Percentiles rank a stretch among this genome's conserved stretches.
Conservation (phyloP, 2,113 vertebrate species). For the Eira barbara region DNA sequence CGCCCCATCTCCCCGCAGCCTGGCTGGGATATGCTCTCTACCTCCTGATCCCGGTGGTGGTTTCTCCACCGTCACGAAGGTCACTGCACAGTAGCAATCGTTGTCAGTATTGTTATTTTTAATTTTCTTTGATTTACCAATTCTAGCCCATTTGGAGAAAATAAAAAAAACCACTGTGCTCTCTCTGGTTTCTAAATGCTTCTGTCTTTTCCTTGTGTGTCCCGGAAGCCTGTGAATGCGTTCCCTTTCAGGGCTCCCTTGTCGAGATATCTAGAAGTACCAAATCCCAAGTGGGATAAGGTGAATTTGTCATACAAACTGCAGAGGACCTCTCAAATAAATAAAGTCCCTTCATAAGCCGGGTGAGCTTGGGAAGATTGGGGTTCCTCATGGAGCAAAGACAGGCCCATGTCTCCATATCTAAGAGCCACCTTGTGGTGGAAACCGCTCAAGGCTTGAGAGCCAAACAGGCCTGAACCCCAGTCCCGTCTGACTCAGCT, state of each 20-base stretch:
- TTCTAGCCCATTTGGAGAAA: background rate
- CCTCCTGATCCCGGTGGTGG: background rate
- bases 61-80: fast-evolving
- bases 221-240: fast-evolving
- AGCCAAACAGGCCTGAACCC: background rate
- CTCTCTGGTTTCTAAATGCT: background rate
- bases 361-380: fast-evolving
- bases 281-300: background rate
- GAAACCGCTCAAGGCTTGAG: background rate
- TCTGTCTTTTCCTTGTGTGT: background rate
- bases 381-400: background rate
- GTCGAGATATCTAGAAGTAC: fast-evolving
- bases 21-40: fast-evolving
- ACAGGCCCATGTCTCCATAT: fast-evolving
- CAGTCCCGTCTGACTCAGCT: background rate
- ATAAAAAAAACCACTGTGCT: fast-evolving
- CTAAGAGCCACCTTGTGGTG: fast-evolving
- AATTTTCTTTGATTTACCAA: background rate
- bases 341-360: background rate
- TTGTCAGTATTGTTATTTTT: fast-evolving
- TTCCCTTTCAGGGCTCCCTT: background rate
- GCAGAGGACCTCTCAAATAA: background rate
- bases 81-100: too few relatives aligned
- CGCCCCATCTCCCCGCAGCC: fast-evolving
- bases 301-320: background rate